phyloP scores from a whole-genome alignment of 2,888 invertebrate species.

The Hirtodrosophila trivittata region DNA sequence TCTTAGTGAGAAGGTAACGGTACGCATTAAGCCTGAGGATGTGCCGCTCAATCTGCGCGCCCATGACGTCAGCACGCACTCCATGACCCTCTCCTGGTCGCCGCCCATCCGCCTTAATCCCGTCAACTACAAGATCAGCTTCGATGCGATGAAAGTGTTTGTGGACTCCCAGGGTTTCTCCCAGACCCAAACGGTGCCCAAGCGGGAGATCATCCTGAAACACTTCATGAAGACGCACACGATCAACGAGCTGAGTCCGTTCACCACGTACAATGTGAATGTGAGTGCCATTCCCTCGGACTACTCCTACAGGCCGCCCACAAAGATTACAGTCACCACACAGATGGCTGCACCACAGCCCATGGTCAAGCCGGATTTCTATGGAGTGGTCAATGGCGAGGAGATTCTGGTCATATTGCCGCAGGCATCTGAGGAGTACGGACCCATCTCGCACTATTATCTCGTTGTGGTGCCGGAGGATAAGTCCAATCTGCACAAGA shows the following conservation, averaged over 20 bases:
- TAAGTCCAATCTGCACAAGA: slow-evolving; percentile 89
- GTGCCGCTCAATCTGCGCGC: slow-evolving; percentile 95
- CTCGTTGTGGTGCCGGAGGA: slow-evolving; percentile 97
- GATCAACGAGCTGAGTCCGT: slow-evolving; percentile 94
- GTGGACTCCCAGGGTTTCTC: slow-evolving; percentile 97
- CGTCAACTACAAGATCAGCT: slow-evolving; percentile 94
- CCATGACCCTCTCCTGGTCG: slow-evolving; percentile 96
- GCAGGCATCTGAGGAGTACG: slow-evolving; percentile 98
- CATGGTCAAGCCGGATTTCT: slow-evolving; percentile 97
- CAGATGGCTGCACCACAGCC: slow-evolving; percentile 98
- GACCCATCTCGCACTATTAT: slow-evolving; percentile 98
- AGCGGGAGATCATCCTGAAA: slow-evolving; percentile 89
- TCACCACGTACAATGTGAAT: slow-evolving; percentile 97
- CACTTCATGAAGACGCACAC: slow-evolving; percentile 89
- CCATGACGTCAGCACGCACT: slow-evolving; percentile 95
- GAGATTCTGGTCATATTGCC: slow-evolving; percentile 95
- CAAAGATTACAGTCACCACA: slow-evolving; percentile 96
- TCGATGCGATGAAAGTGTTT: slow-evolving; percentile 96
- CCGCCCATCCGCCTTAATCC: slow-evolving; percentile 95
- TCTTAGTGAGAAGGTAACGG: slow-evolving; percentile 94
- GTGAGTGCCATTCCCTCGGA: slow-evolving; percentile 95
- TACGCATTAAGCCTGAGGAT: slow-evolving; percentile 96
- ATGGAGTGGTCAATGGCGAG: slow-evolving; percentile 94
- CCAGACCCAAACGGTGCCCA: slow-evolving; percentile 92
- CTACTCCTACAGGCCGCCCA: slow-evolving; percentile 93